Percentiles rank a stretch among this genome's conserved stretches.
Evolutionary conservation across 2,113 vertebrate species (phyloP).

Genomic region (Syngnathus scovelli): DNA sequence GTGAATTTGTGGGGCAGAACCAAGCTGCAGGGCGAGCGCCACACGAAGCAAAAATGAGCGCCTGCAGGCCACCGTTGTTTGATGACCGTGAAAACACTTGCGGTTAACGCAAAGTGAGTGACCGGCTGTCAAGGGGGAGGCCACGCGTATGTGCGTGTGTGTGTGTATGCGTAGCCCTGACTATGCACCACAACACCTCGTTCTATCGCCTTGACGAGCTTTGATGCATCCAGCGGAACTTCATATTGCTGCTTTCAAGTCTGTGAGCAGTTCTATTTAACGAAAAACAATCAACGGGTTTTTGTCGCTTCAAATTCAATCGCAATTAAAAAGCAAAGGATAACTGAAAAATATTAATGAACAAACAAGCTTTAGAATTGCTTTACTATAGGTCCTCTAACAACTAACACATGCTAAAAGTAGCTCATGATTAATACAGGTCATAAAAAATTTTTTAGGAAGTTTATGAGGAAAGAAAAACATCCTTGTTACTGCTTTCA

Average conservation of each 20-base stretch:
- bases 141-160: background rate
- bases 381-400: background rate
- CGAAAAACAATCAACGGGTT: too few relatives aligned
- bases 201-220: constrained; percentile 5
- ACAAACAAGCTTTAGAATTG: background rate
- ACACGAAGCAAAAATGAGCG: constrained; percentile 62
- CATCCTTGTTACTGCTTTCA: background rate
- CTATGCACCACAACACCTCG: constrained; percentile 47
- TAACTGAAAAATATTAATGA: too few relatives aligned
- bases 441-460: background rate
- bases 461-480: background rate
- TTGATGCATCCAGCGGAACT: background rate
- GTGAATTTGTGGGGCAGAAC: constrained; percentile 75
- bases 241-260: too few relatives aligned
- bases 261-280: too few relatives aligned
- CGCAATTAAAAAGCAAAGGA: too few relatives aligned
- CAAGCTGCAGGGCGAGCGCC: constrained; percentile 55
- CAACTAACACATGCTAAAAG: background rate
- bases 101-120: constrained; percentile 65
- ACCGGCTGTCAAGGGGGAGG: constrained; percentile 59
- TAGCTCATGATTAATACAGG: background rate
- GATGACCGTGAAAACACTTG: constrained; percentile 71
- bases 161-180: constrained; percentile 33
- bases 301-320: too few relatives aligned
- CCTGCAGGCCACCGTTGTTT: constrained; percentile 66